Percentiles rank a stretch among this genome's conserved stretches.
Evolutionary conservation across 2,113 vertebrate genomes (phyloP).

Genomic region (Zonotrichia leucophrys): DNA sequence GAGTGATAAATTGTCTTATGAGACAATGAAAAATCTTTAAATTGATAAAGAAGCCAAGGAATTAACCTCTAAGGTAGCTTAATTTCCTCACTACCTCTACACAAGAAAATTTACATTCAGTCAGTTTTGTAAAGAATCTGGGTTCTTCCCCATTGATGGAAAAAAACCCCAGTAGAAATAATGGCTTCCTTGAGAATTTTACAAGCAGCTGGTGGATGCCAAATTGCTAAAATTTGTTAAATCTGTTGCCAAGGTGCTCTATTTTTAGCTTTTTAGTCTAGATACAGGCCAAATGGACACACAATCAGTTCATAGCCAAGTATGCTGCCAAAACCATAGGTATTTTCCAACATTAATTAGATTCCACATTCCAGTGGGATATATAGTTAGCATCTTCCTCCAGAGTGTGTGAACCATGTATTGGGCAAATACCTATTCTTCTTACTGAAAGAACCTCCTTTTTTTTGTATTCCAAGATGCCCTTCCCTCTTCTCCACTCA

Average conservation of each 20-base stretch:
- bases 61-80: not conserved
- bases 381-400: not conserved
- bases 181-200: not conserved
- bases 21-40: not conserved
- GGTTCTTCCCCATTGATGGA: not conserved
- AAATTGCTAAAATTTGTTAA: not conserved
- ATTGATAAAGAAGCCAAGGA: not conserved
- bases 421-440: not conserved
- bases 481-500: not conserved
- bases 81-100: not conserved
- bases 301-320: not conserved
- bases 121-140: not conserved
- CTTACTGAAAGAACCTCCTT: not conserved
- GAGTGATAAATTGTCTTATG: not conserved
- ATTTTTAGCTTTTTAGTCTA: not conserved
- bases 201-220: not conserved
- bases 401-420: not conserved
- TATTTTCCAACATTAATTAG: not conserved
- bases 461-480: not conserved
- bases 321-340: not conserved
- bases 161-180: not conserved
- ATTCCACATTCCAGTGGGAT: not conserved
- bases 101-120: not conserved
- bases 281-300: not conserved
- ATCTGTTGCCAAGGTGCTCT: not conserved